phyloP scores from a whole-genome alignment of 1,140 invertebrate genomes.

The Drosophila albomicans region DNA sequence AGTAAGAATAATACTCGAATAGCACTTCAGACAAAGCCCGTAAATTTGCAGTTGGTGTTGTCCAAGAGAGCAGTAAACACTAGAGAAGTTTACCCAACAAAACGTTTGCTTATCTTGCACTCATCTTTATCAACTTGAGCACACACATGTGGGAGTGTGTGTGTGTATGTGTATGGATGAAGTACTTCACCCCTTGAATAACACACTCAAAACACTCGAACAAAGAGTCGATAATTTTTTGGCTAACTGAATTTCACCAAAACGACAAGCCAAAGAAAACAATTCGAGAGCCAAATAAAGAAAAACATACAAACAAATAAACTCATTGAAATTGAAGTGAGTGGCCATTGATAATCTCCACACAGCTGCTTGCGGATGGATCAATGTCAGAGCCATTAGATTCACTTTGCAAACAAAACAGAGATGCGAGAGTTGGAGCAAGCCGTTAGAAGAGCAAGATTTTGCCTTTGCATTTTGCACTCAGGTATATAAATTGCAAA shows the following conservation, averaged over 20 bases:
- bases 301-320: slow-evolving; percentile 65
- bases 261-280: slow-evolving; percentile 55
- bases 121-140: slow-evolving; percentile 47
- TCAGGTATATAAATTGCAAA: no score
- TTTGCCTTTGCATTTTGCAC: slow-evolving; percentile 39
- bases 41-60: slow-evolving; percentile 30
- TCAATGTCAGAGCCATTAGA: slow-evolving; percentile 58
- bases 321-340: slow-evolving; percentile 61
- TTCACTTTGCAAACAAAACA: slow-evolving; percentile 53
- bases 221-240: slow-evolving; percentile 76
- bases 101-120: slow-evolving; percentile 61
- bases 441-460: slow-evolving; percentile 8
- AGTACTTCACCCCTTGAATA: slow-evolving; percentile 11
- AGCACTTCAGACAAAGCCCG: slow-evolving; percentile 30
- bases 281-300: slow-evolving; percentile 51
- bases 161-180: slow-evolving; percentile 13
- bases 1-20: slow-evolving; percentile 26
- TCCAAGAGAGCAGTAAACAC: slow-evolving; percentile 49
- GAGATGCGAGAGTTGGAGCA: slow-evolving; percentile 2
- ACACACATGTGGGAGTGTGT: not conserved
- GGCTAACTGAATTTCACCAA: slow-evolving; percentile 72
- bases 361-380: slow-evolving; percentile 17
- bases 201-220: slow-evolving; percentile 52
- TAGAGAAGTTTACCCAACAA: slow-evolving; percentile 52
- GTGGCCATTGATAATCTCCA: slow-evolving; percentile 23